Conservation (phyloP, 1,140 invertebrate genomes). For the Triops longicaudatus region DNA sequence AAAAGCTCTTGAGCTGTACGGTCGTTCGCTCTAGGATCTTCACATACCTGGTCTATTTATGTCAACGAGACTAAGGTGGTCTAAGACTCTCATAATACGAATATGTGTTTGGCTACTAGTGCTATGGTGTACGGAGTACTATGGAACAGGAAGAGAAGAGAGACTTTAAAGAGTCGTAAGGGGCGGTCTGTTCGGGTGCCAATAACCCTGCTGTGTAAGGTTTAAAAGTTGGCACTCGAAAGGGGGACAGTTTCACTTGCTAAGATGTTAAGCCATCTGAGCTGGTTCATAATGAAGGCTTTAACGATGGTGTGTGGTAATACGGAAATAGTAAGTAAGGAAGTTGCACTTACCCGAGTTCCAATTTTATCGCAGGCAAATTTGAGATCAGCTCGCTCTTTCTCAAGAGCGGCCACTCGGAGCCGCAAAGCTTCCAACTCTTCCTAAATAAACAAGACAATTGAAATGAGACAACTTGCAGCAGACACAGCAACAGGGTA, state of each 20-base stretch:
- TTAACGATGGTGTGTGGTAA: not conserved
- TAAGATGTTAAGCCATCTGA: no score
- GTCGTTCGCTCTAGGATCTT: no score
- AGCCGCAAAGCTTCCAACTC: constrained; percentile 71
- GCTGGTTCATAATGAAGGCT: no score
- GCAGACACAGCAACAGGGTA: not conserved
- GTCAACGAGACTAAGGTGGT: constrained; percentile 8
- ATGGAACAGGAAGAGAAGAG: no score
- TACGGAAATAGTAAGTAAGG: not conserved
- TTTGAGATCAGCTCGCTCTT: constrained; percentile 73
- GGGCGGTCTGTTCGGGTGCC: not conserved
- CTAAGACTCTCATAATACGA: not conserved
- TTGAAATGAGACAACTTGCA: constrained; percentile 32
- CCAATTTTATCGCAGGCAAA: constrained; percentile 80
- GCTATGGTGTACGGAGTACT: no score
- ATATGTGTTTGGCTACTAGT: no score
- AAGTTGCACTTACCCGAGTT: constrained; percentile 63
- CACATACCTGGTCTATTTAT: constrained; percentile 14
- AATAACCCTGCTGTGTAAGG: not conserved
- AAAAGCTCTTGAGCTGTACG: constrained; percentile 18
- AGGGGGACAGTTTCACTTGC: no score
- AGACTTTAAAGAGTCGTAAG: not conserved
- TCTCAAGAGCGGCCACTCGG: constrained; percentile 77
- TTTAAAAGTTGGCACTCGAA: not conserved
- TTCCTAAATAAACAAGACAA: constrained; percentile 51